Base-by-base conservation (phyloP, 2,113 vertebrate genomes). In the Phocoena sinus region DNA sequence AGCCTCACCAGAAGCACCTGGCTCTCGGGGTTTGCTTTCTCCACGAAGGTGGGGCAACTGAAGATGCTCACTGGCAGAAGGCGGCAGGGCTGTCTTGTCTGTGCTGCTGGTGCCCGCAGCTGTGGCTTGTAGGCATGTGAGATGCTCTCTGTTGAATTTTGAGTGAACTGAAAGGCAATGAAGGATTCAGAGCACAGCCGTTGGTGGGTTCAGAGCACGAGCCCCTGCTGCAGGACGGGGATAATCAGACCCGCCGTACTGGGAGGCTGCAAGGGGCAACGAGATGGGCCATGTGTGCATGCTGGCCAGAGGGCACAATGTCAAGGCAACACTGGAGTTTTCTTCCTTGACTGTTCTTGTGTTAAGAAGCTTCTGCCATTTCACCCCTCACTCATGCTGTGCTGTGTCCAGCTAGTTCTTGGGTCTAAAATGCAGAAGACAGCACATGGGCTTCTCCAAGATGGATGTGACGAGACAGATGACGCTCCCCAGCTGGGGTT, bases 331-430 rank as follows among this genome's bases (percentile, higher is more conserved):
- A 8, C 10, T 3, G 5, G 5, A 2, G 20, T 85, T 73, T 62
- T 44, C 44, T 28, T 31, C 44, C 47, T 17, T 11, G n/a, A 31
- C 63, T 23, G 47, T 33, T 58, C 74, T 13, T 17, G 5, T 2
- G 28, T 5, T 5, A 8, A 58, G 65, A 21, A 33, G 2, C 26
- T 36, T 18, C 53, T 14, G 7, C 10, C 20, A 9, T n/a, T 25
- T 21, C 62, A 8, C 23, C 41, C 67, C 0, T 26, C 2, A 0
- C 56, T 4, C 1, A 0, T 4, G 86, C 63, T 33, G 3, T 14
- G 1, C 21, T 50, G 28, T 7, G 28, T 71, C 33, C 53, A n/a
- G 79, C 71, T 50, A 33, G 65, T 38, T 47, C 58, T 28, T 15
- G 58, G n/a, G 10, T 28, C n/a, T 28, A 14, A 36, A 33, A 63